Evolutionary conservation across 2,113 vertebrate species (phyloP).

Genomic region (Tringa solitaria): DNA sequence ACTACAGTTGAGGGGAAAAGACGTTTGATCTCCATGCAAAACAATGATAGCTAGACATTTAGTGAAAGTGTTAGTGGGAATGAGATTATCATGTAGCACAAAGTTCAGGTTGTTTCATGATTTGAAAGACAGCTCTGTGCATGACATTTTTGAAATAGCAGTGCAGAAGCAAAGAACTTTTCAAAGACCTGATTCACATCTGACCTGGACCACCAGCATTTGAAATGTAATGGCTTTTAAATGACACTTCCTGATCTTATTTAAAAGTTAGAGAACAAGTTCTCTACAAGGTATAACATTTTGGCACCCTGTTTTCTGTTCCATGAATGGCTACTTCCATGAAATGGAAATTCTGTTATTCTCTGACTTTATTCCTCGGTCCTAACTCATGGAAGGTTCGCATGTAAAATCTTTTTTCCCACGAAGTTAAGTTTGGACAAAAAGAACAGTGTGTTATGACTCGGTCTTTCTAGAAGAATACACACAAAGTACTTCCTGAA

Average conservation of each 20-base stretch:
- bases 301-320: not conserved
- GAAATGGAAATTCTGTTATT: not conserved
- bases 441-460: not conserved
- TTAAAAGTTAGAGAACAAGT: not conserved
- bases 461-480: not conserved
- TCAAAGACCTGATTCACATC: not conserved
- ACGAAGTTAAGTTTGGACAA: not conserved
- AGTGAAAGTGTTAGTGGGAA: not conserved
- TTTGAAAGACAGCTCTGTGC: not conserved
- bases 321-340: not conserved
- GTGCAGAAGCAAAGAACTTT: not conserved
- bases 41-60: not conserved
- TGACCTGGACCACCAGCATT: not conserved
- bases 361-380: not conserved
- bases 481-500: not conserved
- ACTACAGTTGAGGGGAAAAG: no score
- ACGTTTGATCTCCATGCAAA: not conserved
- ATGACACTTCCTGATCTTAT: not conserved
- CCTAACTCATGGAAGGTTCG: not conserved
- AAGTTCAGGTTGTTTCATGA: not conserved
- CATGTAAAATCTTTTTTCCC: not conserved
- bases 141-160: not conserved
- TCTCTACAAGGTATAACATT: not conserved
- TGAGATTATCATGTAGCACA: not conserved
- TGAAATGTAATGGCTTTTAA: not conserved